Percentiles rank a stretch among this genome's conserved stretches.
These are phyloP conservation scores for Chlorocebus sabaeus DNA, from an alignment of 2,113 vertebrate species.

Conservation along the genomic window DNA sequence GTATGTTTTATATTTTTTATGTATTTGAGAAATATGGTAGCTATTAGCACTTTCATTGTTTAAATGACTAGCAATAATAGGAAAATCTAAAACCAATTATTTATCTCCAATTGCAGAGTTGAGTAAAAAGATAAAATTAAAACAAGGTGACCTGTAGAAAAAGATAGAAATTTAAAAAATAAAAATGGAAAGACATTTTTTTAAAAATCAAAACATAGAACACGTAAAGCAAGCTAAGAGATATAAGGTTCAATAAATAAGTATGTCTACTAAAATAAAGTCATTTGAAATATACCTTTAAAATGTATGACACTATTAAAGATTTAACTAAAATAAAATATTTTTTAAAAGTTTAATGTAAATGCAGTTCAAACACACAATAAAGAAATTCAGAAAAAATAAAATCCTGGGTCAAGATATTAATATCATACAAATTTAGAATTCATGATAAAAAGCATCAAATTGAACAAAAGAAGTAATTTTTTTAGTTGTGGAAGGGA, in stretches of 20 bases:
- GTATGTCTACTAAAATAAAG: background rate
- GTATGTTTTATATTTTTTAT: background rate
- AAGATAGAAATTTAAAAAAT: background rate
- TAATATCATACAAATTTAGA: background rate
- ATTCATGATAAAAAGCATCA: background rate
- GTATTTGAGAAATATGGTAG: background rate
- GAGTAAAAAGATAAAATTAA: background rate
- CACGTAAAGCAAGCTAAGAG: background rate
- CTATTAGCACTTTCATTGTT: background rate
- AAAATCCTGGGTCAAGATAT: background rate
- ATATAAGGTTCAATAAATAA: background rate
- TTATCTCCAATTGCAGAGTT: background rate
- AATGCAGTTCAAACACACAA: background rate
- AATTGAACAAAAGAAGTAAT: background rate
- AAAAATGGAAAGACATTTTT: background rate
- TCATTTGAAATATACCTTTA: background rate
- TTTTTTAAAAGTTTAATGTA: background rate
- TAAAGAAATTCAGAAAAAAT: background rate
- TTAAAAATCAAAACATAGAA: background rate
- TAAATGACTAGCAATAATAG: background rate
- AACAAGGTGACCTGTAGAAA: background rate
- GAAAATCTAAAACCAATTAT: background rate
- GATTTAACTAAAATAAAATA: background rate
- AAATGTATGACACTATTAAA: background rate
- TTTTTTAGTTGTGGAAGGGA: background rate